These are phyloP conservation scores for Drosophila carrolli DNA, from an alignment of 1,140 invertebrate species.

Conservation along the genomic window DNA sequence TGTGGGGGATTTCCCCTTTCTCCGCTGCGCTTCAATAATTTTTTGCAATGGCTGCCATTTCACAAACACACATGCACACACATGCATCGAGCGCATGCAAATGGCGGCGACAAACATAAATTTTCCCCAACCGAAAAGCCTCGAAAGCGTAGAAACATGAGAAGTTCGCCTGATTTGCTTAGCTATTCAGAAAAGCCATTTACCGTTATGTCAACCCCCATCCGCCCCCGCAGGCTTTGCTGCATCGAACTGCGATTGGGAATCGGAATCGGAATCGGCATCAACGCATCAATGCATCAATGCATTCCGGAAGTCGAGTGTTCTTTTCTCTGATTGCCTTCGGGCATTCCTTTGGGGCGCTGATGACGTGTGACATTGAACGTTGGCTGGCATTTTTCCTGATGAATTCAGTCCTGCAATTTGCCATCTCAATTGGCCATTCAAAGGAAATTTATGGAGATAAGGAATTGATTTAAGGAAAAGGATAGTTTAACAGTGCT, in stretches of 20 bases:
- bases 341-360: constrained; percentile 36
- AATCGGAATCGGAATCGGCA: constrained; percentile 15
- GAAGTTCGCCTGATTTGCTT: constrained; percentile 67
- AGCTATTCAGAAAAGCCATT: constrained; percentile 69
- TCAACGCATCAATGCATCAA: constrained; percentile 55
- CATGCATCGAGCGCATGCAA: constrained; percentile 34
- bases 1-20: constrained; percentile 2
- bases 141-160: constrained; percentile 19
- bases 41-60: constrained; percentile 52
- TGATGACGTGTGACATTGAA: constrained; percentile 82
- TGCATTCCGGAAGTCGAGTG: constrained; percentile 61
- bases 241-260: constrained; percentile 7
- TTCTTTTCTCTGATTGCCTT: constrained; percentile 57
- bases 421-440: constrained; percentile 60
- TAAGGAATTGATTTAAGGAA: constrained; percentile 20
- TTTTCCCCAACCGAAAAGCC: constrained; percentile 12
- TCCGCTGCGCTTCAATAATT: constrained; percentile 51
- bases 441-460: constrained; percentile 13
- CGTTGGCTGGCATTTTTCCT: constrained; percentile 49
- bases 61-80: constrained; percentile 28
- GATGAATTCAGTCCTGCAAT: constrained; percentile 50
- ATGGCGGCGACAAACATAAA: constrained; percentile 48
- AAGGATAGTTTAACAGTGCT: neutral
- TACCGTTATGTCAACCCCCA: constrained; percentile 65
- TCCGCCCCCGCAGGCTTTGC: constrained; percentile 6